These are phyloP conservation scores for Meandrina meandrites DNA, from an alignment of 92 coral and sea anemone genomes.

Conservation along the genomic window DNA sequence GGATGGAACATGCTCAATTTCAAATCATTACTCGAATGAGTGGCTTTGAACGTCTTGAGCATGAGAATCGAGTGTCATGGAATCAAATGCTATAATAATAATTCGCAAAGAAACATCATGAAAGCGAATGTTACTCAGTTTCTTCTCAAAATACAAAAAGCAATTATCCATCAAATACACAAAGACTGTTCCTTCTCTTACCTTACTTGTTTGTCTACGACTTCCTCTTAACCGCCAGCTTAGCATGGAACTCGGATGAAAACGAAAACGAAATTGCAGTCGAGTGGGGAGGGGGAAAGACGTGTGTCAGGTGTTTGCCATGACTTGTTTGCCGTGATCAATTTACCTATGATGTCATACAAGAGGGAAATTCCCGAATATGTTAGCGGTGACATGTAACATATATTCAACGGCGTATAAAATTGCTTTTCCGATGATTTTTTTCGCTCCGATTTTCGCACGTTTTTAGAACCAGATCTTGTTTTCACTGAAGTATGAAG, in stretches of 20 bases:
- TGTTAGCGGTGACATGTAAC: neutral
- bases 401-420: neutral
- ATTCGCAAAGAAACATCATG: neutral
- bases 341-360: neutral
- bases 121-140: neutral
- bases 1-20: neutral
- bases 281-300: neutral
- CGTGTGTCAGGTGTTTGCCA: too few species aligned
- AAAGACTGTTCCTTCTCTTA: neutral
- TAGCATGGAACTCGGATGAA: neutral
- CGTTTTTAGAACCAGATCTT: neutral
- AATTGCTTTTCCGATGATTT: neutral
- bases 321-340: neutral
- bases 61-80: neutral
- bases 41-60: neutral
- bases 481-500: neutral
- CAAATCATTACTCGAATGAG: neutral
- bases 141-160: neutral
- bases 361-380: neutral
- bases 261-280: neutral
- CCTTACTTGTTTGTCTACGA: neutral
- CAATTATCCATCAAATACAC: neutral
- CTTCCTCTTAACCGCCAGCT: neutral
- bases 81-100: neutral
- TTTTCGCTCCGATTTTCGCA: neutral